Percentiles rank a stretch among this genome's conserved stretches.
These are phyloP conservation scores for Boloria euphrosyne DNA, from an alignment of 2,888 invertebrate species.

Conservation along the genomic window DNA sequence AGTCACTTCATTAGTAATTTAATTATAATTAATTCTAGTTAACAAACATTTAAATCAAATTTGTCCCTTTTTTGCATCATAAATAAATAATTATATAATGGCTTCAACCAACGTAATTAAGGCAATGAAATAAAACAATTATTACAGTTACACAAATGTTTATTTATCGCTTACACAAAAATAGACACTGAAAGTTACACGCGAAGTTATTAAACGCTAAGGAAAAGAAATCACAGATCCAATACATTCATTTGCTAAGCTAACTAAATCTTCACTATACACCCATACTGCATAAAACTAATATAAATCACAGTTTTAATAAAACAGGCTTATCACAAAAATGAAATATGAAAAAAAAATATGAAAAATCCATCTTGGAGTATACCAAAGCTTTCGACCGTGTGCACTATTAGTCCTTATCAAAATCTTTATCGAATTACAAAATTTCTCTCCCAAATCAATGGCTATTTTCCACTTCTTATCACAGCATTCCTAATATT, in stretches of 20 bases:
- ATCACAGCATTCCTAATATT: conserved; percentile 69
- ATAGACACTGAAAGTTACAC: conserved; percentile 70
- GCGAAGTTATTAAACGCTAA: conserved; percentile 63
- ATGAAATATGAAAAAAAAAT: conserved; percentile 42
- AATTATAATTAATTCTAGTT: no score
- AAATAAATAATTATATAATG: no score
- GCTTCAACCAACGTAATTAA: not conserved
- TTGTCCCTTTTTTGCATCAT: no score
- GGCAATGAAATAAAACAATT: conserved; percentile 41
- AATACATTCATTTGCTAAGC: conserved; percentile 60
- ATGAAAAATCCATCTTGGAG: conserved; percentile 49
- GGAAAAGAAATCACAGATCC: conserved; percentile 76
- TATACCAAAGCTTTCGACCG: conserved; percentile 59
- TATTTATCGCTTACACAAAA: conserved; percentile 71
- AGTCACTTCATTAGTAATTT: no score
- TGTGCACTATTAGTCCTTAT: conserved; percentile 48
- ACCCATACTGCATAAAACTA: conserved; percentile 52
- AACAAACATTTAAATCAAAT: no score
- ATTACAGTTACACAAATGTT: conserved; percentile 71
- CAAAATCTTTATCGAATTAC: conserved; percentile 47
- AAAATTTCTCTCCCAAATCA: conserved; percentile 49
- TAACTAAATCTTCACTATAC: conserved; percentile 47
- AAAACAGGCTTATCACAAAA: conserved; percentile 66
- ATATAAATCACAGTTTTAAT: conserved; percentile 71
- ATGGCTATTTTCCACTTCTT: conserved; percentile 51